Evolutionary conservation across 1,140 invertebrate species (phyloP), one percentile per base, ranked within the genome.

Genomic region (Neotoxoptera formosana): DNA sequence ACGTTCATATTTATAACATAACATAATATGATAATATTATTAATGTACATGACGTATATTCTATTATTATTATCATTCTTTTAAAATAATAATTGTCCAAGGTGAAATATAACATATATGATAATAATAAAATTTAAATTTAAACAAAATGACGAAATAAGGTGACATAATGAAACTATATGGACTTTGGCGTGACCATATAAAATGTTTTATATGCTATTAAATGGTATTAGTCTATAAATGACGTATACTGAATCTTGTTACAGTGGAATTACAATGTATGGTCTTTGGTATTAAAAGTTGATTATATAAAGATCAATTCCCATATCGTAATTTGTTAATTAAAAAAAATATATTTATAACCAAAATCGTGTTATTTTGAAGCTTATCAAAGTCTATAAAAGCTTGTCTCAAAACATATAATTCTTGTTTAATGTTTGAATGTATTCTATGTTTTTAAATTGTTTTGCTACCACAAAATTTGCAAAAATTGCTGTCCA

Each of bases 261-360:
- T 83, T 36, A 83, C 21, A 36, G 21, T 36, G 23, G 1, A 83
- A 83, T 83, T 36, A 83, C 34, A 36, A 36, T 83, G 36, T 83
- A 83, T 36, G 8, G 7, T 83, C 14, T 83, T 83, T 83, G 6
- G n/a, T 83, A 36, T 36, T 83, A 83, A 83, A 83, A 83, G 76
- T 83, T 36, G 34, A 83, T 83, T 83, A 23, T 83, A 83, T 36
- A 36, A 83, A 36, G 34, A 83, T 36, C 34, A 23, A 83, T 23
- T 2, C 34, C 2, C 2, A 83, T 36, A 36, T 36, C 8, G 7
- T 83, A 7, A 36, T 83, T 83, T 83, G 17, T 36, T 21, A 83
- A 83, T 83, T 83, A 36, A 83, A 83, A 83, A 83, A 76, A 60
- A n/a, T n/a, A n/a, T n/a, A n/a, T 30, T 60, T n/a, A 67, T 30